A percentile compares a stretch with the other conserved stretches of the same genome.
Evolutionary conservation across 2,113 vertebrate genomes (phyloP).

Genomic region (Pongo abelii): DNA sequence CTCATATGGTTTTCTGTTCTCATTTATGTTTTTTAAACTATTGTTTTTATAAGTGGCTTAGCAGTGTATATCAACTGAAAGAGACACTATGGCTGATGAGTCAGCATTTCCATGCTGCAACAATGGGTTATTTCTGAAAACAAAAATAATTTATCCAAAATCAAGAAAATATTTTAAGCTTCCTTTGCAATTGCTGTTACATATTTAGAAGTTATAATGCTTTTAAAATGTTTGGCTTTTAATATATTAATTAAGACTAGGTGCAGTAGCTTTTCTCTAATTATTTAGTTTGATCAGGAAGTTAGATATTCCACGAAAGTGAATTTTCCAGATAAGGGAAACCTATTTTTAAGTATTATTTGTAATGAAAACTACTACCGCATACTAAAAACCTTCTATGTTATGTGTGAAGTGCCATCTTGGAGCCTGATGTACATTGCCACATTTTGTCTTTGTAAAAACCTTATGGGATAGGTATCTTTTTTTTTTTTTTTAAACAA

Average conservation of each 20-base stretch:
- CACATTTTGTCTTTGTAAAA: neutral
- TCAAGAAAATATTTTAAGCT: slow-evolving; percentile 1
- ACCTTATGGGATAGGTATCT: neutral
- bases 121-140: slow-evolving; percentile 26
- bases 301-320: neutral
- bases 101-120: neutral
- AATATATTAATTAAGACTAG: slow-evolving; percentile 29
- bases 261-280: neutral
- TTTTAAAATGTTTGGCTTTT: slow-evolving; percentile 33
- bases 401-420: neutral
- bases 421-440: neutral
- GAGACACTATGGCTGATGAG: neutral
- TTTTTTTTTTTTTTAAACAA: neutral
- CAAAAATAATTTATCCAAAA: neutral
- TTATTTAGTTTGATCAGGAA: slow-evolving; percentile 1
- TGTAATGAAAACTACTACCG: neutral
- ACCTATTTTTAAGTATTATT: neutral
- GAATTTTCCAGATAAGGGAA: slow-evolving; percentile 14
- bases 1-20: neutral
- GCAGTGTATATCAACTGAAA: neutral
- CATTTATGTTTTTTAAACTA: neutral
- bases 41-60: neutral
- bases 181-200: neutral
- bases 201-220: slow-evolving; percentile 15
- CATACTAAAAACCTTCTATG: neutral